Evolutionary conservation across 2,797 vertebrate genomes (phyloP).

Genomic region (Clarias laeviceps): DNA sequence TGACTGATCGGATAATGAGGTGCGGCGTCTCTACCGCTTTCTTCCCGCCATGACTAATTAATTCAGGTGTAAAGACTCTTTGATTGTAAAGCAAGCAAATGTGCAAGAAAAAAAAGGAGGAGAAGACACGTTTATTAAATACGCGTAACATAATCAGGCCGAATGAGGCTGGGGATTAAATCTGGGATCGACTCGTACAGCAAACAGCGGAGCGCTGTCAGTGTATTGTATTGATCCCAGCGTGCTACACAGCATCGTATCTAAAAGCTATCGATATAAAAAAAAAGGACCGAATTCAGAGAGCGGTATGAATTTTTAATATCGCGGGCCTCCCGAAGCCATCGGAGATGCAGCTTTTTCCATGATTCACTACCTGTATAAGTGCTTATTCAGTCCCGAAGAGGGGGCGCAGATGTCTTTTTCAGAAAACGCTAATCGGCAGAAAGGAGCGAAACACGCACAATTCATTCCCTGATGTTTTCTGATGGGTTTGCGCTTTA

Average conservation of each 20-base stretch:
- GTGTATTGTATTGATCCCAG: slow-evolving; percentile 39
- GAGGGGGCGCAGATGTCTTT: slow-evolving; percentile 14
- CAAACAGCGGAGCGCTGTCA: slow-evolving; percentile 30
- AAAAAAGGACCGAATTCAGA: slow-evolving; percentile 73
- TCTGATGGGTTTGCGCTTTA: slow-evolving; percentile 10
- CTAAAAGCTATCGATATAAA: slow-evolving; percentile 87
- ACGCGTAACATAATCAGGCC: slow-evolving; percentile 13
- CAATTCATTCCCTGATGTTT: slow-evolving; percentile 21
- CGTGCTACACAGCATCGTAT: slow-evolving; percentile 53
- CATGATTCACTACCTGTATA: slow-evolving; percentile 46
- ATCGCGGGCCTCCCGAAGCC: slow-evolving; percentile 60
- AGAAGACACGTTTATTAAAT: not conserved
- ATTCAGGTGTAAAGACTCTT: not conserved
- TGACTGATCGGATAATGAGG: slow-evolving; percentile 46
- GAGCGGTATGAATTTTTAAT: slow-evolving; percentile 81
- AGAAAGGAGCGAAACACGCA: not conserved
- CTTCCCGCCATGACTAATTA: not conserved
- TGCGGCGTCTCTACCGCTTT: not conserved
- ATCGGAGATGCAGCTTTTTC: slow-evolving; percentile 55
- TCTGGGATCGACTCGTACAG: slow-evolving; percentile 33
- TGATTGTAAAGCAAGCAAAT: slow-evolving; percentile 16
- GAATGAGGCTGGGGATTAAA: slow-evolving; percentile 32
- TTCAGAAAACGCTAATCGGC: slow-evolving; percentile 20
- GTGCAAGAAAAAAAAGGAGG: not conserved
- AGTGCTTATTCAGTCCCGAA: slow-evolving; percentile 26